Evolutionary conservation across 2,113 vertebrate species (phyloP), one percentile per base, ranked within the genome.

Genomic region (Petaurus breviceps): DNA sequence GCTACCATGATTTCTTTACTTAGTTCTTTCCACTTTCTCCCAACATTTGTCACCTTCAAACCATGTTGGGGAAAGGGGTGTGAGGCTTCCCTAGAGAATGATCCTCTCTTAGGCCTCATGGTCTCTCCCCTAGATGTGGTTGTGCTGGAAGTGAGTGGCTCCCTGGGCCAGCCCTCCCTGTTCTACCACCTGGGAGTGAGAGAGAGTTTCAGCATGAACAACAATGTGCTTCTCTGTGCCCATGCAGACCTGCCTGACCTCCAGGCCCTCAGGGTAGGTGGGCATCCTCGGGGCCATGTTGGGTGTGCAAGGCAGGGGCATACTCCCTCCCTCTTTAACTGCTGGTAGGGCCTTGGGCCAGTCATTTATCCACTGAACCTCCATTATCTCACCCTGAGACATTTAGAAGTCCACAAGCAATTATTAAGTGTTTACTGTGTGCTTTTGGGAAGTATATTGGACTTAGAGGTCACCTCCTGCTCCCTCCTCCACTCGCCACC

Each of bases 141-240:
- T 0, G 99, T 99, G 97, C 99, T 99, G 95, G 99, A 99, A 98
- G 99, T 99, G 98, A 99, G 98, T 0, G 99, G 98, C 97, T 98
- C 99, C 3, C 97, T 99, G 93, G 99, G 99, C n/a, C 99, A 99
- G 89, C 99, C 99, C 2, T 99, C 99, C 0, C 99, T 99, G 50
- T 99, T 99, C 98, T 99, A 99, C 95, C 99, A 99, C 98, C 98
- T 99, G 0, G 99, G 99, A 0, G 99, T 99, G 91, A 98, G 99
- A 0, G 99, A 99, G 97, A 99, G 99, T 97, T 99, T 99, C 99
- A 99, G 99, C 95, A 99, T 99, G 99, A 99, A 98, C 95, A 99
- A 99, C 97, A 99, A 99, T 90, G 97, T 99, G 51, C 99, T 99
- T 51, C 98, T 99, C 12, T 99, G 99, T 97, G 98, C 99, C 94